A percentile compares a stretch with the other conserved stretches of the same genome.
Conservation (phyloP, 1,140 invertebrate species). For the Orussus abietinus region DNA sequence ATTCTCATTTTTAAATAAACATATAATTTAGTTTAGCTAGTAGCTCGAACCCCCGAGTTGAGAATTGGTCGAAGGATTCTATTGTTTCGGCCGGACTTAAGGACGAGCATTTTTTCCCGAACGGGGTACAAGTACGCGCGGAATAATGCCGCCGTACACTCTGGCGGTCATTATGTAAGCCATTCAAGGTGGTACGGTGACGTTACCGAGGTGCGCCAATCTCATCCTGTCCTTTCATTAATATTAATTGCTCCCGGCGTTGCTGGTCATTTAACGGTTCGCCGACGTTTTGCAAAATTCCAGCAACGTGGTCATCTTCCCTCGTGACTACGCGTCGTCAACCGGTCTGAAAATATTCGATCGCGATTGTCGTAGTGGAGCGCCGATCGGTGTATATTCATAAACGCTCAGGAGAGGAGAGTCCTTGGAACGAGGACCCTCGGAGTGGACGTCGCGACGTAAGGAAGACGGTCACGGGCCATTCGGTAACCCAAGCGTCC, state of each 20-base stretch:
- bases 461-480: constrained; percentile 8
- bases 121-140: constrained; percentile 16
- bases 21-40: too few relatives aligned
- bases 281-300: constrained; percentile 9
- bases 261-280: constrained; percentile 22
- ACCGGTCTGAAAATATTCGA: constrained; percentile 5
- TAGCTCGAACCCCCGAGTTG: too few relatives aligned
- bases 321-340: constrained; percentile 3
- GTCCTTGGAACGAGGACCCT: neutral
- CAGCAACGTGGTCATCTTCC: neutral
- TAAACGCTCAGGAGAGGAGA: constrained; percentile 5
- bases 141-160: constrained; percentile 19
- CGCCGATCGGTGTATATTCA: too few relatives aligned
- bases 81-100: too few relatives aligned
- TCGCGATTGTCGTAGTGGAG: constrained; percentile 7
- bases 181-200: constrained; percentile 42
- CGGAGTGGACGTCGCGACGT: too few relatives aligned
- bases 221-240: constrained; percentile 40
- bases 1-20: too few relatives aligned
- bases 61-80: too few relatives aligned
- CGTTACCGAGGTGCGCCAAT: constrained; percentile 35
- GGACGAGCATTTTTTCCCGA: constrained; percentile 17
- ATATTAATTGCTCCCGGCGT: constrained; percentile 22
- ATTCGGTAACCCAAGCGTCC: constrained; percentile 12
- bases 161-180: constrained; percentile 36